Conservation (phyloP, 2,797 vertebrate genomes). For the Rhynchonycteris naso region DNA sequence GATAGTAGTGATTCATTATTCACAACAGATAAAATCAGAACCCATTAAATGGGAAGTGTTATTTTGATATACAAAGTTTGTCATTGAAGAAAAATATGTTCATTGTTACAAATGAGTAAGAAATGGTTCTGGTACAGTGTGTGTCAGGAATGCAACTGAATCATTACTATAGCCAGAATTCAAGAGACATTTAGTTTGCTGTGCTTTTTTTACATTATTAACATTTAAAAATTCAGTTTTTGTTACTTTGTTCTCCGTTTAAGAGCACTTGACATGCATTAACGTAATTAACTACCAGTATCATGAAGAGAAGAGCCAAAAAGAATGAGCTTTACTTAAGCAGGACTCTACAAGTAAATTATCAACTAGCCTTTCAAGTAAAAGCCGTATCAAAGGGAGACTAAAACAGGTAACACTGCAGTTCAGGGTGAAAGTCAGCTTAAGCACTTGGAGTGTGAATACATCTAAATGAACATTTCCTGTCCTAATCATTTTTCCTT, state of each 20-base stretch:
- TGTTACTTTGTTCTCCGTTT: neutral
- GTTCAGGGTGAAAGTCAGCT: neutral
- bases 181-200: neutral
- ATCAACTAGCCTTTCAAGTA: neutral
- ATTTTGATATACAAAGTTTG: constrained; percentile 1
- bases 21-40: constrained; percentile 62
- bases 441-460: neutral
- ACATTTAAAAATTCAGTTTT: neutral
- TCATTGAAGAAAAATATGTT: constrained; percentile 20
- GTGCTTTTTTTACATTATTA: neutral
- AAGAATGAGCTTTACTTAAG: neutral
- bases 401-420: neutral
- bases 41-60: constrained; percentile 28
- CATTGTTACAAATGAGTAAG: neutral
- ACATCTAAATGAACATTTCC: neutral
- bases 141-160: neutral
- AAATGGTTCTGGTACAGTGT: neutral
- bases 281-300: neutral
- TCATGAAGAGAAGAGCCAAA: neutral
- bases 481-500: neutral
- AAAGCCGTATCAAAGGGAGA: neutral
- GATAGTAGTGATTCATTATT: constrained; percentile 62
- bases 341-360: neutral
- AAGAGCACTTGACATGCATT: neutral
- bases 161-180: neutral